Base-by-base conservation (phyloP, 1,140 invertebrate species). In the Papilio aristodemus region DNA sequence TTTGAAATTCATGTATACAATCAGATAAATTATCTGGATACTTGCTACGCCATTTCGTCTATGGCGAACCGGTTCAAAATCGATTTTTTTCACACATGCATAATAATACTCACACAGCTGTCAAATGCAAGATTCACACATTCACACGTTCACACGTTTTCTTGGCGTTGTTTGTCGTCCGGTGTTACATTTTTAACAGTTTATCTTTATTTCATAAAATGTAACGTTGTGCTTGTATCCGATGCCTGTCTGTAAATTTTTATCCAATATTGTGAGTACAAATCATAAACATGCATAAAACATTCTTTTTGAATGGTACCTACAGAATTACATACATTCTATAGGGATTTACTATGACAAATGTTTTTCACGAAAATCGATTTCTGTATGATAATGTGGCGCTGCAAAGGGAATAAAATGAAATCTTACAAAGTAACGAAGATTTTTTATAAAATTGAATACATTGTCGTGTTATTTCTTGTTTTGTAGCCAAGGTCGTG, bases 71-170 rank as follows among this genome's bases (percentile, higher is more conserved):
- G 27, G 37, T n/a, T 66, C 10, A 43, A 13, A 64, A 72, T 72
- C 60, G 71, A 72, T 72, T 72, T 69, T 69, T 72, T 4, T 63
- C 63, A 17, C 63, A 66, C 63, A 66, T 66, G 43, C 27, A 64
- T 32, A 58, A 50, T 14, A 46, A 68, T 19, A 72, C 67, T 54
- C 50, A 68, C 64, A 79, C 73, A 77, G 71, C 75, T 78, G 73
- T 81, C 77, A 86, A 82, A 86, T 78, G 79, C 78, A 85, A 84
- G 78, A 77, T 84, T 79, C 85, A 87, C 87, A 89, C 86, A 86
- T 88, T 91, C 85, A 87, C 85, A 89, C 86, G 87, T 89, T 89
- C 85, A 87, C 87, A 89, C 86, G 87, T 89, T 91, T 91, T 91
- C 85, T 87, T 85, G 85, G 87, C 89, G 87, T 91, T 89, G 85